Evolutionary conservation across 2,888 invertebrate genomes (phyloP), one percentile per base, ranked within the genome.

Genomic region (Atethmia centrago): DNA sequence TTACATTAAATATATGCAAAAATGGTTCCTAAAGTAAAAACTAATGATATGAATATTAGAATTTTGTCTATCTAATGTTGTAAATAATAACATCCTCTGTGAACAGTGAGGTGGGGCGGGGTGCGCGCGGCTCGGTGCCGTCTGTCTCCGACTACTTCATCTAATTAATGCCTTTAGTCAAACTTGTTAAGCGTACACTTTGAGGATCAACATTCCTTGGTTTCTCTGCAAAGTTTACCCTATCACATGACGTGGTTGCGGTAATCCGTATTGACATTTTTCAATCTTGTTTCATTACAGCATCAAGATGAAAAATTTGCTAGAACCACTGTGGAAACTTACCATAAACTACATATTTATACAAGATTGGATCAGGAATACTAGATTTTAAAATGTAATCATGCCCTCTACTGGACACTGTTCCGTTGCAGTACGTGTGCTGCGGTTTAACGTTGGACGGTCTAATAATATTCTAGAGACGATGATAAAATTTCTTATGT

Each of bases 41-140:
- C 96, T 96, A 96, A 95, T 96, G 96, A 96, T 96, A 96, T 96
- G 96, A 94, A 95, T 92, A 94, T 92, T 94, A 94, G 82, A 96
- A 96, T 96, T 96, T 95, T 88, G 95, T 93, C 96, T 96, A 96
- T 95, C 96, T 96, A 96, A 94, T 88, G 91, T 92, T 90, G 92
- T 93, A 91, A 93, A 92, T 87, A 92, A 93, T 90, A 91, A 91
- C 82, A 87, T 87, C 84, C 84, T 88, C 79, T 85, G 89, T 88
- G 85, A 87, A 88, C 83, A 87, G 88, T 88, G 88, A 84, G 83
- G 86, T 82, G 83, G 85, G 85, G 86, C 84, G 89, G 87, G 88
- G 89, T 81, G 90, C 88, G 89, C 86, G 88, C 82, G 89, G 88
- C 89, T 88, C 88, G 89, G 86, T 82, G 82, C 81, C 31, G 64